phyloP scores from a whole-genome alignment of 2,113 vertebrate genomes.

The Hippocampus barbouri region DNA sequence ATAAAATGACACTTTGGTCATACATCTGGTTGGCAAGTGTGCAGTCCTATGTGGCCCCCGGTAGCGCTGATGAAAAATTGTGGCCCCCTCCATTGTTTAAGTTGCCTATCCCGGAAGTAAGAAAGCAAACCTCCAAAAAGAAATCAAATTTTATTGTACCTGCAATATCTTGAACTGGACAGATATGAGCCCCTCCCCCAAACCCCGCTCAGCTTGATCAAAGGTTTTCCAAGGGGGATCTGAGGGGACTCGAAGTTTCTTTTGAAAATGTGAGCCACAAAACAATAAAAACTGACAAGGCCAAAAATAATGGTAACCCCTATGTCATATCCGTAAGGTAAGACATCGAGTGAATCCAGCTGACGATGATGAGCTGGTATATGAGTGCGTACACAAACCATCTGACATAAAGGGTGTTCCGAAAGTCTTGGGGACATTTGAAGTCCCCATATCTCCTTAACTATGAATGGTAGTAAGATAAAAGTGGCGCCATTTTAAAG shows the following conservation, averaged over 20 bases:
- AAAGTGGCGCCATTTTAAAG: too few relatives aligned
- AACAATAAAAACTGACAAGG: constrained; percentile 85
- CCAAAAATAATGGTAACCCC: constrained; percentile 81
- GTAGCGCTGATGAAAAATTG: too few relatives aligned
- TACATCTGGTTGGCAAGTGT: too few relatives aligned
- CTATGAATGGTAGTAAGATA: too few relatives aligned
- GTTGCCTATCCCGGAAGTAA: too few relatives aligned
- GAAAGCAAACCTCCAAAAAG: background rate
- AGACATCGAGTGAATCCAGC: too few relatives aligned
- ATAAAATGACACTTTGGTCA: too few relatives aligned
- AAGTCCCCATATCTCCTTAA: too few relatives aligned
- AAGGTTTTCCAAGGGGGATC: constrained; percentile 74
- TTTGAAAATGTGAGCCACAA: constrained; percentile 77
- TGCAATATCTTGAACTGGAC: constrained; percentile 81
- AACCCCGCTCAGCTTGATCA: constrained; percentile 69
- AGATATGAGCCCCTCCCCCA: constrained; percentile 59
- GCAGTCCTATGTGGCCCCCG: too few relatives aligned
- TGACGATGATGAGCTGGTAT: constrained; percentile 75
- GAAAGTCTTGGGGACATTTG: too few relatives aligned
- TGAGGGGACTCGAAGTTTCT: constrained; percentile 74
- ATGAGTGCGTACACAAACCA: constrained; percentile 80
- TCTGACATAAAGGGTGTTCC: constrained; percentile 19
- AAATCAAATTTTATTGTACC: constrained; percentile 61
- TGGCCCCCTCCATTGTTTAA: too few relatives aligned
- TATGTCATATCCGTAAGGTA: constrained; percentile 79